These are phyloP conservation scores for Agrotis ipsilon DNA, from an alignment of 2,888 invertebrate genomes.

Conservation along the genomic window DNA sequence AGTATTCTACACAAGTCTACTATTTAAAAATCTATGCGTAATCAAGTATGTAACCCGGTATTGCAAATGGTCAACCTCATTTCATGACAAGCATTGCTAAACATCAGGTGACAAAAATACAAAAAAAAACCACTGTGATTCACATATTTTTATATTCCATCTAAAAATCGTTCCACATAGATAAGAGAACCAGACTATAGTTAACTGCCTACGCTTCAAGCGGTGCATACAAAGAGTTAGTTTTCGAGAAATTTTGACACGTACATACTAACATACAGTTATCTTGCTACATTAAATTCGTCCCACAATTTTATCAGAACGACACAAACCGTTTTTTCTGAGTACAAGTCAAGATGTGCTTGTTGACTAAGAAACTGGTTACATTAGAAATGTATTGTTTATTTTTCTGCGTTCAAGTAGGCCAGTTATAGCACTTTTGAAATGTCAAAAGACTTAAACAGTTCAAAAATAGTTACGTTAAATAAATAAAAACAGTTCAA, in stretches of 20 bases:
- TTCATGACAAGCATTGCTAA: neutral
- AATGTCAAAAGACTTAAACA: too few relatives aligned
- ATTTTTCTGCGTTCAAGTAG: neutral
- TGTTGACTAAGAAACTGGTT: slow-evolving; percentile 35
- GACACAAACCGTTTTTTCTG: slow-evolving; percentile 36
- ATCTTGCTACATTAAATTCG: slow-evolving; percentile 47
- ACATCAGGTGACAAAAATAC: neutral
- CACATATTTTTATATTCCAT: slow-evolving; percentile 56
- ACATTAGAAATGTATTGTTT: slow-evolving; percentile 13
- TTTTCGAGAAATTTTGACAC: slow-evolving; percentile 65
- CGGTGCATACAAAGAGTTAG: slow-evolving; percentile 65
- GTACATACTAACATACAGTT: slow-evolving; percentile 57
- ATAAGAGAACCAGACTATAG: slow-evolving; percentile 43
- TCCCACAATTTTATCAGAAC: slow-evolving; percentile 45
- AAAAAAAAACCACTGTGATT: slow-evolving; percentile 18
- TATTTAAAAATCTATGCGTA: slow-evolving; percentile 8
- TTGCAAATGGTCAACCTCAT: neutral
- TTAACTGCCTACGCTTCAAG: slow-evolving; percentile 33
- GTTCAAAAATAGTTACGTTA: too few relatives aligned
- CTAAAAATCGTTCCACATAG: slow-evolving; percentile 55
- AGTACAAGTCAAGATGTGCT: slow-evolving; percentile 36
- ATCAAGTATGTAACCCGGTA: neutral
- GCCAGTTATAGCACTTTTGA: too few relatives aligned
- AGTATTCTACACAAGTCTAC: neutral
- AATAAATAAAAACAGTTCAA: too few relatives aligned